Evolutionary conservation across 1,140 invertebrate genomes (phyloP), one percentile per base, ranked within the genome.

Genomic region (Littorina saxatilis): DNA sequence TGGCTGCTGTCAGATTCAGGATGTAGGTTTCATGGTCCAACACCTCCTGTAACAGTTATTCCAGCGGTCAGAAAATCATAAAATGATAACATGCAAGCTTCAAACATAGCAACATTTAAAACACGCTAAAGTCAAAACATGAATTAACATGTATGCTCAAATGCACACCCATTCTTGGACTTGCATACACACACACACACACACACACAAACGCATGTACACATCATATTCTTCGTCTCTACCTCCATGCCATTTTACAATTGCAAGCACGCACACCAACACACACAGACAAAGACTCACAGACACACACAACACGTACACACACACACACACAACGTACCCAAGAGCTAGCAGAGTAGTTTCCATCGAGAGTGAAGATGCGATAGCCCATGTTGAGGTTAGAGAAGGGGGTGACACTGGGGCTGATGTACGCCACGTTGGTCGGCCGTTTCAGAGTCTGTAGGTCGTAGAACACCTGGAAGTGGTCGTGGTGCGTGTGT

Each of bases 311-410:
- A 58, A 58, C 55, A n/a, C 27, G 23, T 32, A 35, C 39, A 72
- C 68, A 72, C 32, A 7, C 68, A 72, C 5, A 39, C 68, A 72
- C 15, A 72, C 11, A 32, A 52, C 82, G 81, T 86, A 89, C 89
- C 85, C 87, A 91, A 23, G 87, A 88, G 52, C 96, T 95, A 79
- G 95, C 94, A 35, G 95, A 93, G 91, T 98, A 97, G 93, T 98
- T 97, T 2, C 97, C 98, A 91, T 99, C 98, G 2, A 99, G 95
- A 87, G 98, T 97, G 92, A 99, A 99, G 92, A 99, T 97, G 90
- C 98, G 94, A 91, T 98, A 99, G 4, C 97, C 97, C 0, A 98
- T 97, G 94, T 99, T 99, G 35, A 98, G 93, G 90, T 97, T 58
- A 5, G 85, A 78, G 83, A 97, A 99, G 2, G 98, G 97, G 2